Conservation (phyloP, 1,140 invertebrate species). For the Trissolcus basalis region DNA sequence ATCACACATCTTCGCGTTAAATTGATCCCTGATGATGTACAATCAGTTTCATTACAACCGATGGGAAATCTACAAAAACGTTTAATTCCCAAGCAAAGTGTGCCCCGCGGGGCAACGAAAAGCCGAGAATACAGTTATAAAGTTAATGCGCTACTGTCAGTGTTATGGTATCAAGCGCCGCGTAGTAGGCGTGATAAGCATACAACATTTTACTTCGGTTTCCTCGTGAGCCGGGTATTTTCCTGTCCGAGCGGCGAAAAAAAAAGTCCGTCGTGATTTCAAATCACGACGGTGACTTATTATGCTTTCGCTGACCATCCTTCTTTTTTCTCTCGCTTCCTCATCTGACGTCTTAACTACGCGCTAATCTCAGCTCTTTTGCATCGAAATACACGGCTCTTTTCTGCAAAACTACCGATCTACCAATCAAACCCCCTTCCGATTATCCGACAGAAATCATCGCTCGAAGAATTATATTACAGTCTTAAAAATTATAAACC, state of each 20-base stretch:
- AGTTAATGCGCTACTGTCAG: slow-evolving; percentile 50
- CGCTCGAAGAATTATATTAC: no score
- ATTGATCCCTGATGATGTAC: slow-evolving; percentile 17
- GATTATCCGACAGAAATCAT: no score
- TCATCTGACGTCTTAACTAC: no score
- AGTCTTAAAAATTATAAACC: no score
- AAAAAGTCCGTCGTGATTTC: slow-evolving; percentile 36
- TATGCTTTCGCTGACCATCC: slow-evolving; percentile 37
- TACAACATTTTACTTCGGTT: slow-evolving; percentile 49
- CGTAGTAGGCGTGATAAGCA: slow-evolving; percentile 57
- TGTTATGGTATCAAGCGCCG: slow-evolving; percentile 46
- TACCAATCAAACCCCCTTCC: no score
- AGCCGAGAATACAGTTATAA: slow-evolving; percentile 55
- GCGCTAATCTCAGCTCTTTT: no score
- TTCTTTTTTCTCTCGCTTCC: no score
- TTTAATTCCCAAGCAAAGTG: slow-evolving; percentile 32
- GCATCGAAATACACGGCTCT: no score
- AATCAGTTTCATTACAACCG: background rate
- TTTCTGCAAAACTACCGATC: no score
- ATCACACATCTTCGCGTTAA: slow-evolving; percentile 16
- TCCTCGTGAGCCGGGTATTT: slow-evolving; percentile 46
- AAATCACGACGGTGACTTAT: slow-evolving; percentile 55
- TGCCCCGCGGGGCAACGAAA: slow-evolving; percentile 22
- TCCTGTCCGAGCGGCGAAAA: slow-evolving; percentile 47
- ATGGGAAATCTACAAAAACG: background rate